Conservation (phyloP, 2,888 invertebrate species). For the Cerastis rubricosa region DNA sequence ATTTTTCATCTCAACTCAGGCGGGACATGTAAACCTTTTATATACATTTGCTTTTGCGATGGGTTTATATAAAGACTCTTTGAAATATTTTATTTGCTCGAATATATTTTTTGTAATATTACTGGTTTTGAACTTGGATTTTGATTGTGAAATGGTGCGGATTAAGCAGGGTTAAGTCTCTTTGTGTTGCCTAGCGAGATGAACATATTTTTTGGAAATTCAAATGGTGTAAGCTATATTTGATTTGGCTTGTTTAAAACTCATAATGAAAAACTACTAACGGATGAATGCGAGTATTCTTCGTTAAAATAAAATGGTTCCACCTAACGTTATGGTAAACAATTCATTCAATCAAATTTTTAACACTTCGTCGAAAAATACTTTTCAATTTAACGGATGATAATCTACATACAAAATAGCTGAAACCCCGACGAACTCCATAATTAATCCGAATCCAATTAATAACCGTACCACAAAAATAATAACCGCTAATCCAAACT, state of each 20-base stretch:
- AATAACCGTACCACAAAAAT: constrained; percentile 2
- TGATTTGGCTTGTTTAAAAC: neutral
- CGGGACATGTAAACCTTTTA: constrained; percentile 68
- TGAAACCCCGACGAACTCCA: neutral
- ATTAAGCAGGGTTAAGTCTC: constrained; percentile 27
- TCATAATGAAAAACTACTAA: neutral
- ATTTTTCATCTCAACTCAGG: constrained; percentile 66
- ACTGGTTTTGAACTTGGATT: constrained; percentile 12
- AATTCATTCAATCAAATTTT: neutral
- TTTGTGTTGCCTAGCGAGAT: neutral
- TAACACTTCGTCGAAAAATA: too few relatives aligned
- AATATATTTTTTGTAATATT: constrained; percentile 14
- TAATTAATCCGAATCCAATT: constrained; percentile 8
- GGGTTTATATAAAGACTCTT: constrained; percentile 50
- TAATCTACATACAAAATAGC: neutral
- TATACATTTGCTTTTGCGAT: constrained; percentile 65
- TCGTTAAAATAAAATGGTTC: neutral
- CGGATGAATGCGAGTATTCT: neutral
- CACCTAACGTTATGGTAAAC: neutral
- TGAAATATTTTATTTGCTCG: constrained; percentile 41
- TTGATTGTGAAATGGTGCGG: constrained; percentile 10
- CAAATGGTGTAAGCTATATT: neutral
- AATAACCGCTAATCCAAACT: constrained; percentile 22
- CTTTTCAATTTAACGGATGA: neutral
- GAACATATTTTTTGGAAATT: neutral